Evolutionary conservation across 1,140 invertebrate species (phyloP).

Genomic region (Tetragonula clypearis): DNA sequence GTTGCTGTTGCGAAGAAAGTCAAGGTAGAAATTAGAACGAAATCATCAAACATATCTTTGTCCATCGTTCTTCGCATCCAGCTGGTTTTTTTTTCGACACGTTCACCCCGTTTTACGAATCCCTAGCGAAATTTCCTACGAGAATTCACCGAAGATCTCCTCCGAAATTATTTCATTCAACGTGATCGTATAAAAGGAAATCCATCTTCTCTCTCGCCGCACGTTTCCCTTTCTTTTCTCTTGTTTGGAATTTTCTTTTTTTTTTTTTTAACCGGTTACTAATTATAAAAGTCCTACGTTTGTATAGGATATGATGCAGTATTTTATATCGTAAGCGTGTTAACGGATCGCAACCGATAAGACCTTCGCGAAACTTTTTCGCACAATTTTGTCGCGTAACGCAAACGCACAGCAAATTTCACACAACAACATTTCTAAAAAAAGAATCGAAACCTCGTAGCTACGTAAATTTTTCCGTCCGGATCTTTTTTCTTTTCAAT

Average conservation of each 20-base stretch:
- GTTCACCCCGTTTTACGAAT: not conserved
- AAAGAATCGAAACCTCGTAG: too few relatives aligned
- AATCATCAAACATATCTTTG: not conserved
- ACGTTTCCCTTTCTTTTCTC: constrained; percentile 7
- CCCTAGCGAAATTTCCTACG: constrained; percentile 6
- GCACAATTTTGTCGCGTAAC: not conserved
- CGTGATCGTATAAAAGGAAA: constrained; percentile 35
- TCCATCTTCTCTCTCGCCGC: not conserved
- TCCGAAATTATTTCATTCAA: not conserved
- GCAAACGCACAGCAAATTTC: not conserved
- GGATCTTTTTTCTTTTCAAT: not conserved
- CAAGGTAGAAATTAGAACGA: constrained; percentile 22
- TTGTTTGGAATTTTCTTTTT: constrained; percentile 25
- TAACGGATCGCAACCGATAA: constrained; percentile 57
- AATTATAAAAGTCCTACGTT: constrained; percentile 70
- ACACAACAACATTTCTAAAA: not conserved
- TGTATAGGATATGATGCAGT: constrained; percentile 75
- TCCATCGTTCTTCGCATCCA: not conserved
- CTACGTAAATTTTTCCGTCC: too few relatives aligned
- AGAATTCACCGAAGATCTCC: constrained; percentile 11
- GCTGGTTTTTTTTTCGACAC: not conserved
- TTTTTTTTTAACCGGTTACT: constrained; percentile 18
- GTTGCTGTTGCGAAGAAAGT: constrained; percentile 23
- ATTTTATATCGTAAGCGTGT: constrained; percentile 70
- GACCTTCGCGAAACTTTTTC: constrained; percentile 48